Conservation (phyloP, 2,113 vertebrate genomes). For the Peromyscus californicus region DNA sequence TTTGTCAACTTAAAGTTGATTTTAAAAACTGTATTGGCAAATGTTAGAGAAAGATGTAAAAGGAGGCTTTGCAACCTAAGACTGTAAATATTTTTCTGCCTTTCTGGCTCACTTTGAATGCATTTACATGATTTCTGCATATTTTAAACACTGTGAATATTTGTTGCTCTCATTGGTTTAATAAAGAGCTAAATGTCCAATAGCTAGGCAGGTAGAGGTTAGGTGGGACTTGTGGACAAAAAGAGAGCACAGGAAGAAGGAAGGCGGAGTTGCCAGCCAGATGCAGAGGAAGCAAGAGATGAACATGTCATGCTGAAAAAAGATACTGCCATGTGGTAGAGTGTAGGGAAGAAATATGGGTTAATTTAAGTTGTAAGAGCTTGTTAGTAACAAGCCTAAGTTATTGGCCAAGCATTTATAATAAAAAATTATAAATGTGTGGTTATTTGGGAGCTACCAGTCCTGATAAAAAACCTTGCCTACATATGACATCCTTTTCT, state of each 20-base stretch:
- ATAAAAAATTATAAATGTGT: neutral
- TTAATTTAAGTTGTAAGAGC: neutral
- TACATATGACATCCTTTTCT: neutral
- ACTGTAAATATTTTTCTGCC: neutral
- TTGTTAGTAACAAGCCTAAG: neutral
- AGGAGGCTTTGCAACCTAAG: neutral
- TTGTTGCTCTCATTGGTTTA: neutral
- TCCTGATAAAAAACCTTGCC: neutral
- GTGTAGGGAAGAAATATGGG: neutral
- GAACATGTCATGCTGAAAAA: neutral
- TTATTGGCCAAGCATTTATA: neutral
- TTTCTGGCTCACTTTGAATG: neutral
- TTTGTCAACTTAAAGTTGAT: conserved; percentile 38
- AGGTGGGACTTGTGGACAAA: neutral
- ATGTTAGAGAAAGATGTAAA: neutral
- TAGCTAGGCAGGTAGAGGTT: neutral
- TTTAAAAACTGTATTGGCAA: neutral
- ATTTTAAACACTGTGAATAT: neutral
- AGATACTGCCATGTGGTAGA: neutral
- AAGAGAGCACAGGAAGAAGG: neutral
- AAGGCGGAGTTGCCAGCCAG: neutral
- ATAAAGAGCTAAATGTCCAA: neutral
- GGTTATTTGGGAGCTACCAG: neutral
- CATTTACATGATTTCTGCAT: neutral
- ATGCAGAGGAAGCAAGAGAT: neutral